These are phyloP conservation scores for Macquaria australasica DNA, from an alignment of 2,113 vertebrate genomes.

Conservation along the genomic window DNA sequence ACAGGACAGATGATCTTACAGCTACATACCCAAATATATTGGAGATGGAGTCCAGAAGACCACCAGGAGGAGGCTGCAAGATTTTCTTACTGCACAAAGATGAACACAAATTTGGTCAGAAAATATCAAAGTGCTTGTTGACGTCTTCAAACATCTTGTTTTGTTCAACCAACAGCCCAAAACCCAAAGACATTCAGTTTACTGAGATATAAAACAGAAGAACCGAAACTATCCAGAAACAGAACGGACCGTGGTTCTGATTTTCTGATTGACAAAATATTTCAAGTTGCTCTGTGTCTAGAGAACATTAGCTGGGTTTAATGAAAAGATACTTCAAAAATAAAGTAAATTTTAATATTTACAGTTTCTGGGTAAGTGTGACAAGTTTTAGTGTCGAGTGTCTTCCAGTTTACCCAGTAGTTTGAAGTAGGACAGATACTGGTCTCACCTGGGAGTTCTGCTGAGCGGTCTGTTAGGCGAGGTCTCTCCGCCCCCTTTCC, in stretches of 20 bases:
- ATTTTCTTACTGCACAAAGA: constrained; percentile 87
- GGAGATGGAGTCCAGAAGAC: constrained; percentile 97
- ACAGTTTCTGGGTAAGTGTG: not conserved
- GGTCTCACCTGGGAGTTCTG: constrained; percentile 87
- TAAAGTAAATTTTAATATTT: not conserved
- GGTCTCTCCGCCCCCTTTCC: constrained; percentile 87
- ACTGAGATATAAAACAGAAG: not conserved
- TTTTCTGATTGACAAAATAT: too few relatives aligned
- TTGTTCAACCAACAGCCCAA: not conserved
- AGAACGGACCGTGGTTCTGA: too few relatives aligned
- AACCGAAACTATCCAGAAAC: too few relatives aligned
- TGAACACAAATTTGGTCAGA: not conserved
- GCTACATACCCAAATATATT: constrained; percentile 97
- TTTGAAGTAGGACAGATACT: not conserved
- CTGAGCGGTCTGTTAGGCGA: constrained; percentile 85
- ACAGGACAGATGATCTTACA: not conserved
- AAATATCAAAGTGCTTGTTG: too few relatives aligned
- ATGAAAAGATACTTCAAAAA: too few relatives aligned
- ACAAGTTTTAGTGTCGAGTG: not conserved
- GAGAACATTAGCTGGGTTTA: too few relatives aligned
- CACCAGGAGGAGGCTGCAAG: constrained; percentile 90
- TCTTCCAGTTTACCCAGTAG: not conserved
- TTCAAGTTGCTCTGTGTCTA: too few relatives aligned
- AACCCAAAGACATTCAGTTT: not conserved
- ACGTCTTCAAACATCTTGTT: too few relatives aligned